Evolutionary conservation across 2,113 vertebrate genomes (phyloP).

Genomic region (Gavialis gangeticus): DNA sequence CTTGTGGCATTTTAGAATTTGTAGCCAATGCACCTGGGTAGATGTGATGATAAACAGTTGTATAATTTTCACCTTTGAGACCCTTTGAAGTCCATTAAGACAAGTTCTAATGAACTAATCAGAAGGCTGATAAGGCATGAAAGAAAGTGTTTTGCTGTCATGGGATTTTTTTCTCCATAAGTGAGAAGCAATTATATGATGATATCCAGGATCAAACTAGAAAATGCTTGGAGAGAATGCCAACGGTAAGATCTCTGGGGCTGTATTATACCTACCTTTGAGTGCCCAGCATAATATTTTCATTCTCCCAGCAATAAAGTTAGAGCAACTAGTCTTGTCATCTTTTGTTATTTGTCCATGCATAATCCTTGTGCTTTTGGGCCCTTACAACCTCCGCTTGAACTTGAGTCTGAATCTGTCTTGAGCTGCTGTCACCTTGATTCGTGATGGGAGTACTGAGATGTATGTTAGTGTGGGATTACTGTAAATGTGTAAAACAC

Average conservation of each 20-base stretch:
- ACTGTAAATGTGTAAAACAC: neutral
- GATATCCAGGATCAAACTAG: neutral
- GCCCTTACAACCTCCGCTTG: neutral
- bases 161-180: neutral
- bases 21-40: neutral
- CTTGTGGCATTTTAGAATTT: neutral
- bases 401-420: neutral
- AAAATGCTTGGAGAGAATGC: neutral
- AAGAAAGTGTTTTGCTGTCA: neutral
- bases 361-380: neutral
- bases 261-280: neutral
- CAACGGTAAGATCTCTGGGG: neutral
- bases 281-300: neutral
- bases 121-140: neutral
- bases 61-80: neutral
- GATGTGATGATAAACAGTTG: neutral
- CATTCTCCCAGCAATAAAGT: neutral
- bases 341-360: neutral
- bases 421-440: neutral
- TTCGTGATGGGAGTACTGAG: neutral
- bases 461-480: neutral
- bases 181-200: neutral
- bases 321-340: neutral
- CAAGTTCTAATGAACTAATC: neutral
- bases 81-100: neutral